These are phyloP conservation scores for Panagrolaimus sp. DNA, from an alignment of 1,140 invertebrate species.

Conservation along the genomic window DNA sequence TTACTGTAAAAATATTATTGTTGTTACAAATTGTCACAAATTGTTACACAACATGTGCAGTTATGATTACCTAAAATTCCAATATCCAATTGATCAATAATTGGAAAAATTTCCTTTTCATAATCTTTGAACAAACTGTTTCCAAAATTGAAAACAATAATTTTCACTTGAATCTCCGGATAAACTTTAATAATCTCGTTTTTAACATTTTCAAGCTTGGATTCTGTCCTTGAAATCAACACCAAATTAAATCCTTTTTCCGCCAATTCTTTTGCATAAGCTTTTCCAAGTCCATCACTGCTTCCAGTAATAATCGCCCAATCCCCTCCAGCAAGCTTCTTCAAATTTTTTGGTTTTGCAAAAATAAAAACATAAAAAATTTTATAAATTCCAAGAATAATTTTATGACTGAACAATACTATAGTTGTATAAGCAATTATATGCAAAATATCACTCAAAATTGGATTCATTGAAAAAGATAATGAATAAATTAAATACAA, in stretches of 20 bases:
- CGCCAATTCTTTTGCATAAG: conserved; percentile 27
- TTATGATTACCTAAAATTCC: conserved; percentile 34
- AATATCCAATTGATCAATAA: conserved; percentile 32
- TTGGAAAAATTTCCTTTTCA: conserved; percentile 1
- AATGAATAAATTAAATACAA: too few relatives aligned
- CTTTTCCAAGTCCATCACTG: conserved; percentile 32
- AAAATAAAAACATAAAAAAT: neutral
- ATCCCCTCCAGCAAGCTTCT: neutral
- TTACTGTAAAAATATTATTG: too few relatives aligned
- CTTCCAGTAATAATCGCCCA: conserved; percentile 22
- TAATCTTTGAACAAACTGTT: conserved; percentile 41
- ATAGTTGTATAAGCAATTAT: conserved; percentile 6
- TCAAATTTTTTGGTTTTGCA: neutral
- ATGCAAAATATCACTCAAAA: neutral
- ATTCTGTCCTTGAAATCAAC: conserved; percentile 25
- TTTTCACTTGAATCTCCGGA: conserved; percentile 23
- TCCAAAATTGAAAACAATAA: conserved; percentile 46
- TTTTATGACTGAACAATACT: neutral
- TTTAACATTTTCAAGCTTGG: conserved; percentile 16
- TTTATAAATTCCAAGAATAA: neutral
- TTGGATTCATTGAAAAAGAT: neutral
- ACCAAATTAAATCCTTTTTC: conserved; percentile 24
- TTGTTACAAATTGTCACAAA: too few relatives aligned
- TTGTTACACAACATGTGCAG: too few relatives aligned
- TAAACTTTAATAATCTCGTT: neutral